Evolutionary conservation across 2,797 vertebrate species (phyloP).

Genomic region (Prionace glauca): DNA sequence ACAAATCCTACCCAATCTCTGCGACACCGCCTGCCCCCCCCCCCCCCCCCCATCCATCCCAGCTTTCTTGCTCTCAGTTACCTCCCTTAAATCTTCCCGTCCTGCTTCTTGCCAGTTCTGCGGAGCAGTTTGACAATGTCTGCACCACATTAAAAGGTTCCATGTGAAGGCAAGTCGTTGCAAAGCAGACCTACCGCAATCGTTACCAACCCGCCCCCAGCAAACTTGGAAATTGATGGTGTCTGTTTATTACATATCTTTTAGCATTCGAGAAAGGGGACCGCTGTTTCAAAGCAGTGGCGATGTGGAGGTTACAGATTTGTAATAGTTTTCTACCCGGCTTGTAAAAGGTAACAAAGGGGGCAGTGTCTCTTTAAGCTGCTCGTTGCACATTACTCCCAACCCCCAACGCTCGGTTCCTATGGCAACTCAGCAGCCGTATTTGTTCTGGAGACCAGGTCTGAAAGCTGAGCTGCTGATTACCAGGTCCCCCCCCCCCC

Average conservation of each 20-base stretch:
- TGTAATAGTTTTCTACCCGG: slow-evolving; percentile 26
- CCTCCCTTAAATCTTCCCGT: not conserved
- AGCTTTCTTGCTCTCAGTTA: not conserved
- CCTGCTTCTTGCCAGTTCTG: not conserved
- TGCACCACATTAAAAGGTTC: not conserved
- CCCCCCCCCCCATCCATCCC: not conserved
- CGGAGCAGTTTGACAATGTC: not conserved
- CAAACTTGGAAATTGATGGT: not conserved
- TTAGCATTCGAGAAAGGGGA: not conserved
- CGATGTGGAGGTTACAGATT: not conserved
- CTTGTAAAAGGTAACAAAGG: slow-evolving; percentile 25
- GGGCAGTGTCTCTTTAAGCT: slow-evolving; percentile 31
- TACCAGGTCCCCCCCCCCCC: not conserved
- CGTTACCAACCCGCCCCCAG: not conserved
- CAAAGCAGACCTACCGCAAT: not conserved
- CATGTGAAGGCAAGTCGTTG: not conserved
- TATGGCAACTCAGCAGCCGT: not conserved
- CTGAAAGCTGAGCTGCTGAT: slow-evolving; percentile 15
- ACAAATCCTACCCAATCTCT: not conserved
- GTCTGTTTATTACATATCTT: not conserved
- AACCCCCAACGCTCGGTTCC: not conserved
- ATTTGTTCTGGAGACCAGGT: slow-evolving; percentile 16
- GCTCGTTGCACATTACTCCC: not conserved
- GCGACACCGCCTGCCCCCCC: not conserved
- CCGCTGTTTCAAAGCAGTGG: not conserved